Base-by-base conservation (phyloP, 2,888 invertebrate species). In the Chaetogeoica ovagalla region DNA sequence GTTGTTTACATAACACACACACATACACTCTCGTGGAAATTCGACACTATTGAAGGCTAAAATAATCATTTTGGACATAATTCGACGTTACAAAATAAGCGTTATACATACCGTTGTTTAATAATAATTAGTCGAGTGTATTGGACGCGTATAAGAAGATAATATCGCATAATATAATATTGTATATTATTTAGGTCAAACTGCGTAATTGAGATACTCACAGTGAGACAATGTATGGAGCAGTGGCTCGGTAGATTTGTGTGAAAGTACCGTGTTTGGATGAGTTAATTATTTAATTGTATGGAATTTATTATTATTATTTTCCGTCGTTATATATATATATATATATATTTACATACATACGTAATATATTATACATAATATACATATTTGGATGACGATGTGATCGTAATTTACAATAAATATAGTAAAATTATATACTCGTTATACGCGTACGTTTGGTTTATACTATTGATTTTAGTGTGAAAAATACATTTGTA, bases 271-370 rank as follows among this genome's bases (percentile, higher is more conserved):
- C 1, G 17, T 2, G 15, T 21, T 8, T 23, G 21, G 39, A 70
- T 17, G 39, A 37, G 57, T 57, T 70, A 48, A 48, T 48, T 57
- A 39, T 70, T 70, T 70, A 70, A 70, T 57, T 57, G 15, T 57
- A 37, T 5, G 37, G 57, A 39, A 57, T 70, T 70, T n/a, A 57
- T 57, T 55, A 13, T 69, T 37, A n/a, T 30, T 13, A 13, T 48
- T 48, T 48, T 39, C 39, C 13, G 2, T 11, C 17, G 39, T 39
- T 43, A 43, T 13, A 48, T 48, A 48, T 7, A 48, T 48, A 48
- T 9, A 48, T 48, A 48, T 9, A 48, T 48, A 48, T 48, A 48
- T 9, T 9, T 8, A 2, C 13, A 48, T 15, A 13, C 13, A 48
- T 15, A 11, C 48, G 15, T 15, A 15, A 30, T 4, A 30, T 30